These are phyloP conservation scores for Myiagra hebetior DNA, from an alignment of 2,113 vertebrate genomes.

Conservation along the genomic window DNA sequence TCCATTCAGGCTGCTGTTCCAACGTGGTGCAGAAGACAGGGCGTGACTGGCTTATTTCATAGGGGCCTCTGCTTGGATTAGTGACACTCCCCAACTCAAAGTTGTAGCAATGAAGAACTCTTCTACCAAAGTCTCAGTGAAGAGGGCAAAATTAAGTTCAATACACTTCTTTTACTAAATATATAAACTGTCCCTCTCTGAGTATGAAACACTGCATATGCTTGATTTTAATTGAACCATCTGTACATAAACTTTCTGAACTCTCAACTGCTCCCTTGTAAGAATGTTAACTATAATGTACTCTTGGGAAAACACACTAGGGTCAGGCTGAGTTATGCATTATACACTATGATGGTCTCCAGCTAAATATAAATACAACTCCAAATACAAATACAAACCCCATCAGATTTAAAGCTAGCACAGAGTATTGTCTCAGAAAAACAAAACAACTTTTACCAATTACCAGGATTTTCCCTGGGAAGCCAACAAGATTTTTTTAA, in stretches of 20 bases:
- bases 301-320: not conserved
- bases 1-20: not conserved
- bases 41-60: not conserved
- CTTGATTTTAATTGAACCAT: not conserved
- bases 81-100: not conserved
- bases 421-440: not conserved
- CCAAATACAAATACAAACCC: not conserved
- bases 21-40: not conserved
- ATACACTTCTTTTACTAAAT: not conserved
- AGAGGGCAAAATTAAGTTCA: not conserved
- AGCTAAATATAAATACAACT: not conserved
- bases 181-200: not conserved
- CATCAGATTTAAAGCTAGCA: not conserved
- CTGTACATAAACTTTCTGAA: not conserved
- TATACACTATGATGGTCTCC: not conserved
- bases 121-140: not conserved
- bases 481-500: not conserved
- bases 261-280: not conserved
- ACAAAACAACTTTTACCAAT: not conserved
- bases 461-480: not conserved
- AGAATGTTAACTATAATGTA: not conserved
- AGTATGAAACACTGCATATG: not conserved
- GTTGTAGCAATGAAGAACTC: not conserved
- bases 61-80: not conserved
- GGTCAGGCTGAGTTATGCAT: not conserved